Base-by-base conservation (phyloP, 2,113 vertebrate species). In the Chaetops frenatus region DNA sequence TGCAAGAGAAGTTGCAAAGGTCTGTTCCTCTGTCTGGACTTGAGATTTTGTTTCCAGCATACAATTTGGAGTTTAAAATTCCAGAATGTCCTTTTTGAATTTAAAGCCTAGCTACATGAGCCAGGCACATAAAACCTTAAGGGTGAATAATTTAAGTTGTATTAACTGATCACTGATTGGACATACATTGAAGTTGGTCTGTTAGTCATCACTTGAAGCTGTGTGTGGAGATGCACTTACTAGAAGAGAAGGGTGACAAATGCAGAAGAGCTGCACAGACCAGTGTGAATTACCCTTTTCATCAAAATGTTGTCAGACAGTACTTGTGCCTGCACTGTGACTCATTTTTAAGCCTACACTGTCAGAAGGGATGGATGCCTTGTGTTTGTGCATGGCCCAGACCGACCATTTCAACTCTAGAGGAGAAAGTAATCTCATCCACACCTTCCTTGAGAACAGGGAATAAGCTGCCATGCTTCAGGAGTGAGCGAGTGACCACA, bases 381-480 rank as follows among this genome's bases (percentile, higher is more conserved):
- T 5, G 0, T 3, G 19, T 51, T 24, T 1, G 3, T 16, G 12
- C 2, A 0, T 40, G 54, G 67, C 50, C 38, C 66, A 57, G 45
- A 11, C 21, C 15, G 29, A 47, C 51, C 3, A 1, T 33, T 76
- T 58, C 1, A 1, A 4, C 56, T 71, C 33, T 7, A 36, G 51
- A 60, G 25, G 66, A 82, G 40, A 61, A 54, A 74, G 25, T 54
- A 28, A 31, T 15, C 40, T 44, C 45, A 53, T 36, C 3, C 12
- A 71, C 50, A 45, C 12, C 10, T 88, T 29, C 25, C 62, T 21
- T 64, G 28, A n/a, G n/a, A 61, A 28, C 4, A 27, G 44, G 23
- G 76, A 47, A 53, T n/a, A 48, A 73, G n/a, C 19, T 61, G 45
- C 35, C 35, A 42, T 38, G 9, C 28, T 48, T 72, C 38, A 45